phyloP scores from a whole-genome alignment of 2,888 invertebrate species.

The Tupiocoris notatus region DNA sequence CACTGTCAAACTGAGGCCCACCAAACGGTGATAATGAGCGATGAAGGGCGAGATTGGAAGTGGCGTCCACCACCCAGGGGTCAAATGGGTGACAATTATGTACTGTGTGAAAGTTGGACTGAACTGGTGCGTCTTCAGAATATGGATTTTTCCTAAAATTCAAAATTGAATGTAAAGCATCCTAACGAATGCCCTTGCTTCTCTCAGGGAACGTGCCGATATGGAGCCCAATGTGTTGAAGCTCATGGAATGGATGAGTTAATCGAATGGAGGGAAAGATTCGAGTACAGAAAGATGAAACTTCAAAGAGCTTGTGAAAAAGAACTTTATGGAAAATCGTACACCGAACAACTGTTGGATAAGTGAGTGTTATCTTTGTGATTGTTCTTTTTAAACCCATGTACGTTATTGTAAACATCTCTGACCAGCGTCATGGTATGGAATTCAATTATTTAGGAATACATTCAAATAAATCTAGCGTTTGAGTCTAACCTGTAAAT shows the following conservation, averaged over 20 bases:
- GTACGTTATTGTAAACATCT: background rate
- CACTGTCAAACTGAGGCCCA: constrained; percentile 66
- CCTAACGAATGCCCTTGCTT: background rate
- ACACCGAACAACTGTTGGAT: constrained; percentile 66
- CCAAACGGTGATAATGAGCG: constrained; percentile 67
- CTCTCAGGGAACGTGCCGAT: constrained; percentile 60
- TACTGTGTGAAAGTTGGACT: constrained; percentile 62
- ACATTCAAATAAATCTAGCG: no score
- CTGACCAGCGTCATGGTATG: background rate
- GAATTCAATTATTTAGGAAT: no score
- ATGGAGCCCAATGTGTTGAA: constrained; percentile 70
- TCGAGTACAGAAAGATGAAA: constrained; percentile 65
- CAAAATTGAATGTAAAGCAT: background rate
- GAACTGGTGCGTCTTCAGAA: constrained; percentile 42
- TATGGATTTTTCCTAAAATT: background rate
- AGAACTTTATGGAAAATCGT: constrained; percentile 63
- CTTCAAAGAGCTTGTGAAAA: constrained; percentile 65
- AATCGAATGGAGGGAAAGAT: constrained; percentile 71
- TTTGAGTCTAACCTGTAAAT: no score
- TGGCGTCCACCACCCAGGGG: constrained; percentile 70
- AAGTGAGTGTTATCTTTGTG: constrained; percentile 16
- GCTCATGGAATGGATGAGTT: constrained; percentile 72
- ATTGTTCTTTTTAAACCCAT: no score
- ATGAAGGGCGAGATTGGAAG: constrained; percentile 67
- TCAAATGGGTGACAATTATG: constrained; percentile 64